Evolutionary conservation across 2,888 invertebrate species (phyloP), one percentile per base, ranked within the genome.

Genomic region (Polydrusus tereticollis): DNA sequence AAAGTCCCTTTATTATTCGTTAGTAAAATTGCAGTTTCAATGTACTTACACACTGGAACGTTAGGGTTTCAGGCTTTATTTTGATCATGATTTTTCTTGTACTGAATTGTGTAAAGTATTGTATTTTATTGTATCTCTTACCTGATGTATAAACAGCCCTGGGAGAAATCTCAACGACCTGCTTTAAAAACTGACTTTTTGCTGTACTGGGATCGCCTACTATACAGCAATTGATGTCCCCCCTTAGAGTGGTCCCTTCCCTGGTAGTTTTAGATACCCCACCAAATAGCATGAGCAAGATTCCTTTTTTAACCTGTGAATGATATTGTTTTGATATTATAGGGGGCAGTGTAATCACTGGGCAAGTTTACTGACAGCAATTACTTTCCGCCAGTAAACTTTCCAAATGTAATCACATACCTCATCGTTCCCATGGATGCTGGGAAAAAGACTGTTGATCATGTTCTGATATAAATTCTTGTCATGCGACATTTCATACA

Each of bases 161-260:
- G 0, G 99, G 99, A 16, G 94, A 93, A 85, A 99, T 97, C 82
- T 98, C 97, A 7, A 97, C 89, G 0, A 94, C 96, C 87, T 94
- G 97, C 87, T 98, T 98, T 47, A 99, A 87, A 77, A 99, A 90
- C 84, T 99, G 99, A 0, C 98, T 98, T 85, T 99, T 99, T 23
- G 99, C 99, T 0, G 99, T 99, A 83, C 97, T 97, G 0, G 99
- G 99, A 87, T 99, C 99, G 2, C 99, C 99, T 0, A 99, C 99
- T 76, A 99, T 93, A 82, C 98, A 99, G 72, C 98, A 94, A 85
- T 99, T 99, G 64, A 99, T 92, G 82, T 99, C 99, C 6, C 99
- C 99, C 79, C 99, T 89, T 1, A 99, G 89, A 0, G 95, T 92
- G 0, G 98, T 99, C 50, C 82, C 92, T 87, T 99, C 98, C 33